A percentile compares a stretch with the other conserved stretches of the same genome.
Conservation (phyloP, 2,888 invertebrate species). For the Phengaris alcon region DNA sequence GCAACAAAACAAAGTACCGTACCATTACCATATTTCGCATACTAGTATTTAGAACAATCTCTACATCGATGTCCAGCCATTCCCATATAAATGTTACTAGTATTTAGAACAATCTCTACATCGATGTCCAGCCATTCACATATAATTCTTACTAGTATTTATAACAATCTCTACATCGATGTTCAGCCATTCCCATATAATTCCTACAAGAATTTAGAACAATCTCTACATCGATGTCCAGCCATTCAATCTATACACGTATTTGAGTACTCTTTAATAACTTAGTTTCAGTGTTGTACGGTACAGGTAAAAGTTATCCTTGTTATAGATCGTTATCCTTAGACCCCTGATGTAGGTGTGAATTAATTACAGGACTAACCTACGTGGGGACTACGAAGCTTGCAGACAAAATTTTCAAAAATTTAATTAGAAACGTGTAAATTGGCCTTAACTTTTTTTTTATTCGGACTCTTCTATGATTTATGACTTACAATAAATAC, state of each 20-base stretch:
- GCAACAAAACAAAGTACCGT: background rate
- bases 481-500: background rate
- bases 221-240: too few species aligned
- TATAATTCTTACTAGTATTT: background rate
- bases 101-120: too few species aligned
- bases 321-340: slow-evolving; percentile 19
- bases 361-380: slow-evolving; percentile 18
- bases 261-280: slow-evolving; percentile 8
- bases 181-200: background rate
- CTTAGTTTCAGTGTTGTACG: slow-evolving; percentile 1
- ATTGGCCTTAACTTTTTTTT: background rate
- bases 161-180: background rate
- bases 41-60: too few species aligned
- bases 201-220: background rate
- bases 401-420: background rate
- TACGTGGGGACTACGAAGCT: background rate
- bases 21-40: background rate
- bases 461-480: background rate
- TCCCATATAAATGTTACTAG: too few species aligned
- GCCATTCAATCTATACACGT: background rate
- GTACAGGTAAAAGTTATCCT: slow-evolving; percentile 17
- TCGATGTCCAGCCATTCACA: too few species aligned
- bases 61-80: too few species aligned
- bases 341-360: slow-evolving; percentile 21
- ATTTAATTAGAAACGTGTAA: background rate